Evolutionary conservation across 2,113 vertebrate genomes (phyloP).

Genomic region (Oceanodroma tethys): DNA sequence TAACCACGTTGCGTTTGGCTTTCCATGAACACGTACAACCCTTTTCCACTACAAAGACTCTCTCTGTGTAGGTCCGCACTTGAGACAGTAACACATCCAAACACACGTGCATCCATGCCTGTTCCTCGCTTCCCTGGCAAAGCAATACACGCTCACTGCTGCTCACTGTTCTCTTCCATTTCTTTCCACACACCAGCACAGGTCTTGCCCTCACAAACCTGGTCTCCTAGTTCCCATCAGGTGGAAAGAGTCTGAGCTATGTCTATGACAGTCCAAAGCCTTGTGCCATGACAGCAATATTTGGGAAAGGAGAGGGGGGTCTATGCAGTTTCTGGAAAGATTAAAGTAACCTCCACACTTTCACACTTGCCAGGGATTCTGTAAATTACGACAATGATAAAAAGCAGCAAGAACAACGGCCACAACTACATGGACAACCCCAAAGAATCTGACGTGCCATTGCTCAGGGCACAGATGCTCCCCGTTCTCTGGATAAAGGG

Average conservation of each 20-base stretch:
- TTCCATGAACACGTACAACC: not conserved
- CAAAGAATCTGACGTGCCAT: not conserved
- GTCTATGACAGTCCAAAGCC: not conserved
- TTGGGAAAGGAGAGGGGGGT: not conserved
- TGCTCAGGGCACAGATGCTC: not conserved
- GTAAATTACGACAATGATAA: not conserved
- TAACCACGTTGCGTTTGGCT: not conserved
- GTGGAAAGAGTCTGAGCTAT: not conserved
- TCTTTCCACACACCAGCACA: not conserved
- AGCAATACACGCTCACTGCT: not conserved
- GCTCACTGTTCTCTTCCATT: not conserved
- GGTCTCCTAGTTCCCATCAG: not conserved
- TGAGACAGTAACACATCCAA: not conserved
- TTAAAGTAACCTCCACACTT: not conserved
- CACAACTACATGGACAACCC: fast-evolving
- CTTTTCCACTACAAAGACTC: not conserved
- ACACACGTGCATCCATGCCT: not conserved
- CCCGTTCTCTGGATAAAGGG: not conserved
- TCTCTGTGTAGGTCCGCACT: not conserved
- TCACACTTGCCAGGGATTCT: not conserved
- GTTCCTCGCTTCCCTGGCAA: not conserved
- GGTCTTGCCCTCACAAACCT: not conserved
- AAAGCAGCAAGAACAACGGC: not conserved
- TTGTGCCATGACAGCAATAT: not conserved
- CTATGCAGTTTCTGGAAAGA: not conserved